Conservation (phyloP, 2,888 invertebrate genomes). For the Sinodicranocentrus sp. region DNA sequence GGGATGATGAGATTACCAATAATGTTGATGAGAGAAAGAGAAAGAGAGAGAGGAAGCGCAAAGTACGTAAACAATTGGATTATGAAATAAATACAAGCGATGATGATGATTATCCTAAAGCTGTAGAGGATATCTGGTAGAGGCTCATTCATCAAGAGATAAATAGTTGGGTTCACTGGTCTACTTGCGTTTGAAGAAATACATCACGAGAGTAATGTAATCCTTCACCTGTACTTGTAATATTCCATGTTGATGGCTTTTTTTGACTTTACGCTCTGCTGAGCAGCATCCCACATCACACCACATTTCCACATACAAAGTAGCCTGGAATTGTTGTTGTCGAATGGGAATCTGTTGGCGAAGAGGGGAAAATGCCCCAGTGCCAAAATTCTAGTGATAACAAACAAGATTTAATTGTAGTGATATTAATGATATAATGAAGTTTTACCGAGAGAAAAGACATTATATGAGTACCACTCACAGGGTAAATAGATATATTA, state of each 20-base stretch:
- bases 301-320: no score
- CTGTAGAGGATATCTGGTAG: no score
- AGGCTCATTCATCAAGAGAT: no score
- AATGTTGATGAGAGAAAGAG: conserved; percentile 26
- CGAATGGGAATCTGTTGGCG: neutral
- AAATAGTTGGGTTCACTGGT: neutral
- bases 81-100: conserved; percentile 28
- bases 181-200: no score
- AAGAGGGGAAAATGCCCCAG: conserved; percentile 15
- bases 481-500: conserved; percentile 7
- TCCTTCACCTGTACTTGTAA: no score
- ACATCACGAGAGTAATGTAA: no score
- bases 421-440: conserved; percentile 24
- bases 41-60: conserved; percentile 25
- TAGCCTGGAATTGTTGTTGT: conserved; percentile 25
- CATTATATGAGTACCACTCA: neutral
- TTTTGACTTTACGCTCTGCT: conserved; percentile 46
- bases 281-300: no score
- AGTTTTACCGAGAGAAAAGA: no score
- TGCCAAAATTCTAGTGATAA: conserved; percentile 25
- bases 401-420: conserved; percentile 35
- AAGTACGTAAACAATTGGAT: conserved; percentile 22
- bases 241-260: conserved; percentile 19
- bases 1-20: conserved; percentile 39
- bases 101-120: no score